phyloP scores from a whole-genome alignment of 1,140 invertebrate species.

The Pseudoatta argentina region DNA sequence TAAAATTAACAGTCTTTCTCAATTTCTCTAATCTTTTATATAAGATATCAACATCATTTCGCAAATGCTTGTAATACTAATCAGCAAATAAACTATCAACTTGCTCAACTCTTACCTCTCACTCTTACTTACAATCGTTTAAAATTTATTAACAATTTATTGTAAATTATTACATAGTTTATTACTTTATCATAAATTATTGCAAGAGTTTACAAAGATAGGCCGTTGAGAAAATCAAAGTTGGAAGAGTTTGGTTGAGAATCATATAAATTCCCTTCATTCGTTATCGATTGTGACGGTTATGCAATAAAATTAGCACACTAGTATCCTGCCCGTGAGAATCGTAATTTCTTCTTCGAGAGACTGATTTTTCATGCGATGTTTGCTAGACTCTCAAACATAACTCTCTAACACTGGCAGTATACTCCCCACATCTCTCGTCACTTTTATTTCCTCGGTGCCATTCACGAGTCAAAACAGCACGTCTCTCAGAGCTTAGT shows the following conservation, averaged over 20 bases:
- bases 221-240: neutral
- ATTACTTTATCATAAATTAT: neutral
- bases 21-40: neutral
- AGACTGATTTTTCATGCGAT: neutral
- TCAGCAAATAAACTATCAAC: neutral
- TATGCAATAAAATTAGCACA: slow-evolving; percentile 26
- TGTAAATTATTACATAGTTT: neutral
- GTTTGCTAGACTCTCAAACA: neutral
- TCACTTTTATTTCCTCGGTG: slow-evolving; percentile 43
- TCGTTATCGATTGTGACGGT: neutral
- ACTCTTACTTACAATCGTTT: neutral
- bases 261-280: neutral
- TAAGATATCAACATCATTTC: neutral
- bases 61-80: neutral
- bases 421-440: neutral
- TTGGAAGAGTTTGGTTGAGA: neutral
- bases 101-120: neutral
- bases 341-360: neutral
- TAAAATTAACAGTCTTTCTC: neutral
- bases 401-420: no score
- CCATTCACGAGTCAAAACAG: slow-evolving; percentile 43
- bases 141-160: neutral
- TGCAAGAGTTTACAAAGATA: neutral
- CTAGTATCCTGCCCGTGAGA: neutral
- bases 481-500: slow-evolving; percentile 25